These are phyloP conservation scores for Bombus confusus DNA, from an alignment of 1,140 invertebrate genomes.

Conservation along the genomic window DNA sequence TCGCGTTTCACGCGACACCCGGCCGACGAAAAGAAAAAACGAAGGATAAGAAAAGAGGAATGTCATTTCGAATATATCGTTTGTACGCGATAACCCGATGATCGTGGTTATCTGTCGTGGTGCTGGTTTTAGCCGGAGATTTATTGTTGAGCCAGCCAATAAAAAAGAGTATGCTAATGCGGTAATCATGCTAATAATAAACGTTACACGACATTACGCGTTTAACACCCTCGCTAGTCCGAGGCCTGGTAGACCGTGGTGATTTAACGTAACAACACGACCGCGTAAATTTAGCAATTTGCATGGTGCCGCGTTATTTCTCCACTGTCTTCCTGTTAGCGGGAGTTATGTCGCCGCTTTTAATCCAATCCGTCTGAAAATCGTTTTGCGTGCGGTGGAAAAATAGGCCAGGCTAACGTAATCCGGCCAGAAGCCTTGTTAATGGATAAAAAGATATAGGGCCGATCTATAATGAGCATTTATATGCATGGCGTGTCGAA, in stretches of 20 bases:
- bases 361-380: conserved; percentile 33
- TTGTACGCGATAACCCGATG: neutral
- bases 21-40: neutral
- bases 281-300: conserved; percentile 52
- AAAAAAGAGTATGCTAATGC: conserved; percentile 33
- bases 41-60: neutral
- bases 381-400: conserved; percentile 10
- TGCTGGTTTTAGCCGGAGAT: neutral
- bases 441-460: conserved; percentile 35
- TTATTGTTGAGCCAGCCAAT: conserved; percentile 4
- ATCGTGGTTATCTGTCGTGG: neutral
- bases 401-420: conserved; percentile 14
- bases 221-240: conserved; percentile 17
- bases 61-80: neutral
- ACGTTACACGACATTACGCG: conserved; percentile 34
- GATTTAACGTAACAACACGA: conserved; percentile 46
- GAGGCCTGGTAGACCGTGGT: neutral
- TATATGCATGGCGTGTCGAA: conserved; percentile 18
- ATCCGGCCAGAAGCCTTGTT: neutral
- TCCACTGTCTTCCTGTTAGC: conserved; percentile 23
- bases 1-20: neutral
- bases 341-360: conserved; percentile 21
- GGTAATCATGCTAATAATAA: conserved; percentile 49
- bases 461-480: conserved; percentile 19
- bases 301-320: conserved; percentile 41